Conservation (phyloP, 2,888 invertebrate genomes). For the Euzophera pinguis region DNA sequence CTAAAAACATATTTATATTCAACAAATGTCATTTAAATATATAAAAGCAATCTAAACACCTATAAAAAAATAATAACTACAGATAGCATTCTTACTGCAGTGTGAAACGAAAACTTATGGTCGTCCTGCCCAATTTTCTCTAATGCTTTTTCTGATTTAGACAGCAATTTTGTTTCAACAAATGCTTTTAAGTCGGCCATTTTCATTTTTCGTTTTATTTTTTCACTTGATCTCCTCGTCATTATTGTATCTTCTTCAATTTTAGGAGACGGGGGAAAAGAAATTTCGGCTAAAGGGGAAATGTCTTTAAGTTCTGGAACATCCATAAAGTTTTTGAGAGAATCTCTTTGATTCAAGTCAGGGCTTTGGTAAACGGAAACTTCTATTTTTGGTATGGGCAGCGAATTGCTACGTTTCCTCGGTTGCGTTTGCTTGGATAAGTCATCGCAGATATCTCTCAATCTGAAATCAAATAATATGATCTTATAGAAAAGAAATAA, state of each 20-base stretch:
- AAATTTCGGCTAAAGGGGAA: conserved; percentile 81
- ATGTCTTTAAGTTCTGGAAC: conserved; percentile 86
- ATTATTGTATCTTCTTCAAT: conserved; percentile 62
- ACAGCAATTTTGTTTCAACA: conserved; percentile 93
- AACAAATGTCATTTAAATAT: background rate
- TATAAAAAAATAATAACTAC: conserved; percentile 59
- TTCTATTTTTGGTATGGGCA: conserved; percentile 96
- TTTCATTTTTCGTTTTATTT: conserved; percentile 91
- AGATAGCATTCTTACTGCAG: conserved; percentile 82
- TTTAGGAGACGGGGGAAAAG: conserved; percentile 50
- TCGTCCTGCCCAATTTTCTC: conserved; percentile 93
- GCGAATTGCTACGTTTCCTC: conserved; percentile 92
- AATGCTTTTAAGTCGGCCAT: conserved; percentile 95
- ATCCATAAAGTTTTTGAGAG: conserved; percentile 87
- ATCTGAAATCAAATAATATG: no score
- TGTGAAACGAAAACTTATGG: conserved; percentile 77
- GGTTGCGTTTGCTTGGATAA: conserved; percentile 87
- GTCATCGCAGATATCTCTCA: conserved; percentile 93
- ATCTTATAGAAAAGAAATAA: no score
- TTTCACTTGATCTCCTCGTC: conserved; percentile 87
- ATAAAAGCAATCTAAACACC: conserved; percentile 15
- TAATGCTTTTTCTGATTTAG: conserved; percentile 94
- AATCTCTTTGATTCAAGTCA: conserved; percentile 83
- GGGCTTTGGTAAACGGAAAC: conserved; percentile 91
- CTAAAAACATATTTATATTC: conserved; percentile 60